A percentile compares a stretch with the other conserved stretches of the same genome.
These are phyloP conservation scores for Strix aluco DNA, from an alignment of 2,113 vertebrate genomes.

Conservation along the genomic window DNA sequence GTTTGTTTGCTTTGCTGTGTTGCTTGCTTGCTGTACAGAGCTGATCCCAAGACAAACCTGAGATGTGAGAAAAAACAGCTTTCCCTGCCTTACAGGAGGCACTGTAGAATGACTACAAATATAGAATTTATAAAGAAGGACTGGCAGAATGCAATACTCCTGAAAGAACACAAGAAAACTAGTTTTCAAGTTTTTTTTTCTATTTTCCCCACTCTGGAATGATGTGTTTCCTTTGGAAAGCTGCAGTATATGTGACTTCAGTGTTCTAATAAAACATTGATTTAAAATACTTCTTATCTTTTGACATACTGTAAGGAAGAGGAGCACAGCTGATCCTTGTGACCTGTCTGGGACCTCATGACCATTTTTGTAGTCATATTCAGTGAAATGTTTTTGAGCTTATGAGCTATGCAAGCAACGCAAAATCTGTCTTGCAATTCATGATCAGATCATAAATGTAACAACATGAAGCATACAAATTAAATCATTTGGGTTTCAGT, in stretches of 20 bases:
- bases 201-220: neutral
- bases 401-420: neutral
- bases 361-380: neutral
- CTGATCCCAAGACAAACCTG: neutral
- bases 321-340: neutral
- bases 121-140: neutral
- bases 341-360: neutral
- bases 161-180: neutral
- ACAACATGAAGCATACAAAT: neutral
- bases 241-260: neutral
- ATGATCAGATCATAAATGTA: neutral
- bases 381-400: neutral
- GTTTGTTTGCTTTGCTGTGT: neutral
- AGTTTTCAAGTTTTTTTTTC: neutral
- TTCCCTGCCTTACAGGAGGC: neutral
- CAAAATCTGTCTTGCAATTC: neutral
- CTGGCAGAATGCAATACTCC: neutral
- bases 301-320: neutral
- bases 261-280: neutral
- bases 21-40: neutral
- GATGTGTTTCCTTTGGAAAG: neutral
- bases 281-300: neutral
- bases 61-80: neutral
- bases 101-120: neutral
- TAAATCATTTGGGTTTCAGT: neutral